phyloP scores from a whole-genome alignment of 2,113 vertebrate species.

The Rutilus rutilus region DNA sequence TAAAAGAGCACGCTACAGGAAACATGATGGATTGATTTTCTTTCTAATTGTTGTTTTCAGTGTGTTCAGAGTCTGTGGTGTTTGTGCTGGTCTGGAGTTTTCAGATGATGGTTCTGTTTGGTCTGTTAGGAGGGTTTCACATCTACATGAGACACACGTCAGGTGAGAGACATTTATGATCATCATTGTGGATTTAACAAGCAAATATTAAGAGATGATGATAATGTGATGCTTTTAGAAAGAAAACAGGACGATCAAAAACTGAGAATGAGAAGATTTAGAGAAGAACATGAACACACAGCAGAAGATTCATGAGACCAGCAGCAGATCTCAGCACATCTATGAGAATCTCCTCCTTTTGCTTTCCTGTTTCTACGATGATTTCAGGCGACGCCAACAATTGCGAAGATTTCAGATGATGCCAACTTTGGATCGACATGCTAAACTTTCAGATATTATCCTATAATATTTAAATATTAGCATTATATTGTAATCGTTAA shows the following conservation, averaged over 20 bases:
- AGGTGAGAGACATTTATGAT: not conserved
- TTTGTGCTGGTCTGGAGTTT: slow-evolving; percentile 16
- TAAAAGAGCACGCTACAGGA: not conserved
- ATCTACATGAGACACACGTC: not conserved
- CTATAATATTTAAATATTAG: no score
- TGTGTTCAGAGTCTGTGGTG: not conserved
- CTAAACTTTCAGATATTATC: no score
- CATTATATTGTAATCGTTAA: no score
- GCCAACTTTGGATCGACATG: not conserved
- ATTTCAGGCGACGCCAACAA: no score
- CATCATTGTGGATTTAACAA: not conserved
- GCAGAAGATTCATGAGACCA: not conserved
- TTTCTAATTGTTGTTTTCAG: not conserved
- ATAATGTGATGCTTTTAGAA: not conserved
- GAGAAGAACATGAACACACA: not conserved
- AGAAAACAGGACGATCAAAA: not conserved
- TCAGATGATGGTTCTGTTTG: slow-evolving; percentile 11
- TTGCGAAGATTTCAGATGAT: not conserved
- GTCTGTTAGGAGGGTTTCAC: slow-evolving; percentile 32
- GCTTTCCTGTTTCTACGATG: no score
- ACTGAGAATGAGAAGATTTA: not conserved
- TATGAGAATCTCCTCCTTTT: not conserved
- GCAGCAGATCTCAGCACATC: slow-evolving; percentile 2
- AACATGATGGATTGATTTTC: not conserved
- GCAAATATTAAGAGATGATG: not conserved